Evolutionary conservation across 2,797 vertebrate genomes (phyloP).

Genomic region (Arrhamphus sclerolepis): DNA sequence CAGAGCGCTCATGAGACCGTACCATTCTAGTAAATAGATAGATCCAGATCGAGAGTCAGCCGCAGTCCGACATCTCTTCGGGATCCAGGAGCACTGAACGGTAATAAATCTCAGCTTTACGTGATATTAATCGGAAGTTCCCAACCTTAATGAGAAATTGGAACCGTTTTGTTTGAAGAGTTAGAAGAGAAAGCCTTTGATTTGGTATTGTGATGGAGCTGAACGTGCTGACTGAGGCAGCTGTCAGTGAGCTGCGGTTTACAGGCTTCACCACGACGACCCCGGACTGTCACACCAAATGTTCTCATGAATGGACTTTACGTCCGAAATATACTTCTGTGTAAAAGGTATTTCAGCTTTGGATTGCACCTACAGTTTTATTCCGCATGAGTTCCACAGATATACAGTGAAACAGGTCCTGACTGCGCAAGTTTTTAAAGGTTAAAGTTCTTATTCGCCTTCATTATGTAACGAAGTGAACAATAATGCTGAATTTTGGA

Average conservation of each 20-base stretch:
- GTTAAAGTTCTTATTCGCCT: constrained; percentile 28
- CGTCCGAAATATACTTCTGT: neutral
- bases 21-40: constrained; percentile 55
- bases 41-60: constrained; percentile 34
- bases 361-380: neutral
- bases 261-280: constrained; percentile 26
- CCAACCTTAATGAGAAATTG: rapidly evolving
- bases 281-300: neutral
- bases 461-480: constrained; percentile 54
- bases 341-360: neutral
- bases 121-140: neutral
- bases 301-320: constrained; percentile 25
- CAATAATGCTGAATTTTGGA: constrained; percentile 17
- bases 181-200: neutral
- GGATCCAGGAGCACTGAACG: constrained; percentile 28
- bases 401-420: neutral
- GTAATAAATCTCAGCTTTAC: constrained; percentile 35
- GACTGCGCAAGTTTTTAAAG: constrained; percentile 5
- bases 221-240: constrained; percentile 37
- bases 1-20: constrained; percentile 46
- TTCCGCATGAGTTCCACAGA: neutral
- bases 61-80: constrained; percentile 28
- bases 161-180: rapidly evolving
- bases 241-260: constrained; percentile 47
- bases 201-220: constrained; percentile 12